A percentile compares a stretch with the other conserved stretches of the same genome.
phyloP scores from a whole-genome alignment of 2,113 vertebrate species.

The Opisthocomus hoazin region DNA sequence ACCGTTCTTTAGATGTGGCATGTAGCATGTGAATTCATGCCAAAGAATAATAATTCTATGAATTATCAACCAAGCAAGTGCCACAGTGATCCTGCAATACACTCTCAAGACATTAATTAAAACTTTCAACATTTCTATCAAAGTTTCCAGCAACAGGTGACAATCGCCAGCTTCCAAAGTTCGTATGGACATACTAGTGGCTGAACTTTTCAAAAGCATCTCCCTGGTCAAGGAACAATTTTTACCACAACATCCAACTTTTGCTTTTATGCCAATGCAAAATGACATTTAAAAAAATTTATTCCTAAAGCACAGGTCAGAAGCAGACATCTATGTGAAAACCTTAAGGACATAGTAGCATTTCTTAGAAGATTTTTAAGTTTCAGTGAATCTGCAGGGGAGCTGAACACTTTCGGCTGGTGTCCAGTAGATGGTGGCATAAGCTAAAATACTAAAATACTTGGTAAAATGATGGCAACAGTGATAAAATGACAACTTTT shows the following conservation, averaged over 20 bases:
- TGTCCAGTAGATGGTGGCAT: slow-evolving; percentile 68
- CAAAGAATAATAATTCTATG: background rate
- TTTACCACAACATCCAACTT: background rate
- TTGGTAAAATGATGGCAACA: background rate
- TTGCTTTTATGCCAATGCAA: background rate
- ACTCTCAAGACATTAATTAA: background rate
- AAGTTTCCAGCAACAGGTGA: background rate
- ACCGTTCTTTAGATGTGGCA: background rate
- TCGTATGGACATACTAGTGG: background rate
- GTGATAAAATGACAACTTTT: background rate
- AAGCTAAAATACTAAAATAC: slow-evolving; percentile 21
- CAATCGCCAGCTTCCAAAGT: background rate
- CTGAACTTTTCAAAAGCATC: background rate
- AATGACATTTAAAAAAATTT: background rate
- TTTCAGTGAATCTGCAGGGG: background rate
- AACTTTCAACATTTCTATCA: background rate
- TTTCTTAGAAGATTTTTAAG: background rate
- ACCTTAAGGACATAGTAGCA: fast-evolving
- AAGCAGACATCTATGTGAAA: background rate
- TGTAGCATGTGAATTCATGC: background rate
- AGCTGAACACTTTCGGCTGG: background rate
- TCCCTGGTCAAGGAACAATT: background rate
- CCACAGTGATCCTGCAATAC: background rate
- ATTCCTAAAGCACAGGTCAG: background rate
- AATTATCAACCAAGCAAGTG: background rate